Evolutionary conservation across 2,113 vertebrate species (phyloP).

Genomic region (Dipodomys merriami): DNA sequence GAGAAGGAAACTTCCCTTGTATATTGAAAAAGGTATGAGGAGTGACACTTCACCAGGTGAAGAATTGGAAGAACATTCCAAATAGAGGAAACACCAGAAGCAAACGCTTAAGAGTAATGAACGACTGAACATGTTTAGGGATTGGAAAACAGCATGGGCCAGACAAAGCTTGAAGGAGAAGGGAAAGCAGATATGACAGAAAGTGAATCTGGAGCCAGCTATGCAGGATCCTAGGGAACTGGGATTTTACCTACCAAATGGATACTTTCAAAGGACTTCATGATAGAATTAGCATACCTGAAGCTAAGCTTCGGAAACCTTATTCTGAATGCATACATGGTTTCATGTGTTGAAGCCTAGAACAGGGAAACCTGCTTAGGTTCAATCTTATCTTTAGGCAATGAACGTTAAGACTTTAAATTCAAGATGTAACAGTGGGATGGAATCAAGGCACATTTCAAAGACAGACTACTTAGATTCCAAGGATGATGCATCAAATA

Average conservation of each 20-base stretch:
- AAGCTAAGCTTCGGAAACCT: not conserved
- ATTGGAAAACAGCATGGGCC: not conserved
- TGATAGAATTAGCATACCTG: not conserved
- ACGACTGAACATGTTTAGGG: not conserved
- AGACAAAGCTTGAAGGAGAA: not conserved
- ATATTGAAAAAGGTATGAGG: not conserved
- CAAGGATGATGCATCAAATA: not conserved
- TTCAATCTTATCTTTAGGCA: not conserved
- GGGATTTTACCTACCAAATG: not conserved
- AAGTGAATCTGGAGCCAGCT: not conserved
- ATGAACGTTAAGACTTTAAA: constrained; percentile 40
- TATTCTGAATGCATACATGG: constrained; percentile 30
- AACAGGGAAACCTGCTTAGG: not conserved
- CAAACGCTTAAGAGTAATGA: not conserved
- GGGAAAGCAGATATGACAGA: not conserved
- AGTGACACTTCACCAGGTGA: constrained; percentile 5
- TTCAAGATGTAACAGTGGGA: not conserved
- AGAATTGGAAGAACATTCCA: not conserved
- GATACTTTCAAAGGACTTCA: not conserved
- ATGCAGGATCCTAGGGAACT: not conserved
- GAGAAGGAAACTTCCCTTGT: not conserved
- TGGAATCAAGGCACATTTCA: not conserved
- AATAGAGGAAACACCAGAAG: not conserved
- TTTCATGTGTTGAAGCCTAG: not conserved
- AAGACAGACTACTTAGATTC: not conserved